Percentiles rank a stretch among this genome's conserved stretches.
Conservation (phyloP, 2,797 vertebrate species). For the Rhabdophis nuchalis region DNA sequence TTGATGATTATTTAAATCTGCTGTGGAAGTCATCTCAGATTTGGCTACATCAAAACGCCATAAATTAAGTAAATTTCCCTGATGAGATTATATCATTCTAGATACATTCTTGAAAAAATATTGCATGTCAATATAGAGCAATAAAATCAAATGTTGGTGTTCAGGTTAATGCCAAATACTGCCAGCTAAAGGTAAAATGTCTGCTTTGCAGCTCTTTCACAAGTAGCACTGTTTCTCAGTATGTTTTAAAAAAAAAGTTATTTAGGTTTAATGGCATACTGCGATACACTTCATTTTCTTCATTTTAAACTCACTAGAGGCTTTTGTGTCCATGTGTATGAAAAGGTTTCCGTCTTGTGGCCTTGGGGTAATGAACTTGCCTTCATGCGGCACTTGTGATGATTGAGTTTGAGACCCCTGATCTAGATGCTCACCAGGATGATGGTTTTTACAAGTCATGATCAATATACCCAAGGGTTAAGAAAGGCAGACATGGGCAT, state of each 20-base stretch:
- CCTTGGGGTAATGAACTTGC: background rate
- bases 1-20: background rate
- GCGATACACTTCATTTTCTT: background rate
- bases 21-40: background rate
- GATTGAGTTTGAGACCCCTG: background rate
- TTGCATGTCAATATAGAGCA: background rate
- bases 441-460: conserved; percentile 5
- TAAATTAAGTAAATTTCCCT: background rate
- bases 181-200: background rate
- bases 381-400: background rate
- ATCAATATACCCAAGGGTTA: background rate
- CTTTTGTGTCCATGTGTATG: background rate
- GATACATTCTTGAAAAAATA: background rate
- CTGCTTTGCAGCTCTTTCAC: background rate
- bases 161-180: background rate
- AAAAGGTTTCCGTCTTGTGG: background rate
- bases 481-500: conserved; percentile 21
- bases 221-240: background rate
- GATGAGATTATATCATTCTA: background rate
- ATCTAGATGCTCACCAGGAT: background rate
- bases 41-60: background rate
- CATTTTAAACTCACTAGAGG: background rate
- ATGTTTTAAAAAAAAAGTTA: background rate
- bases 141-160: background rate
- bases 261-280: background rate